Percentiles rank a stretch among this genome's conserved stretches.
Conservation (phyloP, 2,888 invertebrate species). For the Metopia argyrocephala region DNA sequence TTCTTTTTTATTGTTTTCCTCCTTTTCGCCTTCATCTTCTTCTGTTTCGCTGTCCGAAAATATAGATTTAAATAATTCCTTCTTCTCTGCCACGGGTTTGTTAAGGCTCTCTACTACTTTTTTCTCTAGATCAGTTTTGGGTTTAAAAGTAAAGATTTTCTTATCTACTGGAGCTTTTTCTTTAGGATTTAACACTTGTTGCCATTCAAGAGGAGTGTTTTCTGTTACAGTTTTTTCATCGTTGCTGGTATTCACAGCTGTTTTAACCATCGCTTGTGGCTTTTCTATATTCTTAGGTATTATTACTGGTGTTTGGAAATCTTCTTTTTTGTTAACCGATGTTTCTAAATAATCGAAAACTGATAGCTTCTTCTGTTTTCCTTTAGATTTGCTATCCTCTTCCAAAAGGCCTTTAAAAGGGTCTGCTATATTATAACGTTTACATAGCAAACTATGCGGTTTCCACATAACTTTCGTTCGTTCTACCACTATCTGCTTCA, state of each 20-base stretch:
- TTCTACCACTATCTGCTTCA: slow-evolving; percentile 47
- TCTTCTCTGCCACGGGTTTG: slow-evolving; percentile 81
- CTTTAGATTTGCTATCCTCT: slow-evolving; percentile 70
- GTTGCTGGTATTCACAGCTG: neutral
- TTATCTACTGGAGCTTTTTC: neutral
- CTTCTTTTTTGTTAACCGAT: slow-evolving; percentile 81
- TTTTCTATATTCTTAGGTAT: slow-evolving; percentile 74
- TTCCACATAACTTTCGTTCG: slow-evolving; percentile 84
- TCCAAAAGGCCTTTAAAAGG: slow-evolving; percentile 82
- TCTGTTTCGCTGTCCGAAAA: slow-evolving; percentile 89
- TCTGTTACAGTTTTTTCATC: neutral
- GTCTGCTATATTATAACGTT: slow-evolving; percentile 95
- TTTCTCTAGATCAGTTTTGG: slow-evolving; percentile 74
- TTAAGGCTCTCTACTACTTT: slow-evolving; percentile 72
- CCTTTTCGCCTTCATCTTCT: slow-evolving; percentile 79
- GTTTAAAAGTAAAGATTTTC: slow-evolving; percentile 66
- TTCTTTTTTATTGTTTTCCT: slow-evolving; percentile 74
- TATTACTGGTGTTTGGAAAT: slow-evolving; percentile 79
- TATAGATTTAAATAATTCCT: slow-evolving; percentile 93
- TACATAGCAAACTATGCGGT: slow-evolving; percentile 90
- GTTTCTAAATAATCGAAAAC: slow-evolving; percentile 88
- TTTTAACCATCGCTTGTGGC: slow-evolving; percentile 54
- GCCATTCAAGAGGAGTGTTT: slow-evolving; percentile 46
- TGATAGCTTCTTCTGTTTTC: slow-evolving; percentile 81
- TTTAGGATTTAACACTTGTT: slow-evolving; percentile 47